A percentile compares a stretch with the other conserved stretches of the same genome.
phyloP scores from a whole-genome alignment of 2,113 vertebrate genomes.

The Eudyptes chrysolophus region DNA sequence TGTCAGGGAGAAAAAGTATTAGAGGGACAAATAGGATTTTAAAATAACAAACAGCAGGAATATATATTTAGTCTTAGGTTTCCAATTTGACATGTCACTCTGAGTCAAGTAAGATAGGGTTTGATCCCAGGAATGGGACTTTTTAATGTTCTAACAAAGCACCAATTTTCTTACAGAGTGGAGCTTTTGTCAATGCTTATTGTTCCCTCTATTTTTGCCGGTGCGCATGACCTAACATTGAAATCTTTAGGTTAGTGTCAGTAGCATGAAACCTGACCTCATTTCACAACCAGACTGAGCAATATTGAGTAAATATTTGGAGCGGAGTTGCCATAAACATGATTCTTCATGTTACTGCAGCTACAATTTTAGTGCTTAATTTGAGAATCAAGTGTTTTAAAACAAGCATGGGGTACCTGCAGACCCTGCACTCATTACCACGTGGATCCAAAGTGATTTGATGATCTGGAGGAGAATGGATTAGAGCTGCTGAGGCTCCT shows the following conservation, averaged over 20 bases:
- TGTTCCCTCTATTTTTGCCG: background rate
- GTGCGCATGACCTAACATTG: accelerated
- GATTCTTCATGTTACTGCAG: background rate
- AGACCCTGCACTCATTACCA: background rate
- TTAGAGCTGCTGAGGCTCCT: background rate
- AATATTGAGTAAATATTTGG: background rate
- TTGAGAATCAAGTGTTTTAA: background rate
- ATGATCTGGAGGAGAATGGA: background rate
- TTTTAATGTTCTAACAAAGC: background rate
- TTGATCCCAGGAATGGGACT: background rate
- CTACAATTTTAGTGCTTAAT: background rate
- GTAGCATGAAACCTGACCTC: background rate
- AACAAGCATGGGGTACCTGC: background rate
- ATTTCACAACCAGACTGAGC: background rate
- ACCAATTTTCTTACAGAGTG: background rate
- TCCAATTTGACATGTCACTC: conserved; percentile 1
- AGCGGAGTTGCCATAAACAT: background rate
- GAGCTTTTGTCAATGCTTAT: background rate
- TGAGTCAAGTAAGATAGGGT: background rate
- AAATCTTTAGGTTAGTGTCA: background rate
- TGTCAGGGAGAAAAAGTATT: background rate
- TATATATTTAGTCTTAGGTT: conserved; percentile 5
- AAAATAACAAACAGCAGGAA: background rate
- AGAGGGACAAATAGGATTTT: conserved; percentile 18
- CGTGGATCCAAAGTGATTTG: background rate